These are phyloP conservation scores for Amia ocellicauda DNA, from an alignment of 2,113 vertebrate genomes.

Conservation along the genomic window DNA sequence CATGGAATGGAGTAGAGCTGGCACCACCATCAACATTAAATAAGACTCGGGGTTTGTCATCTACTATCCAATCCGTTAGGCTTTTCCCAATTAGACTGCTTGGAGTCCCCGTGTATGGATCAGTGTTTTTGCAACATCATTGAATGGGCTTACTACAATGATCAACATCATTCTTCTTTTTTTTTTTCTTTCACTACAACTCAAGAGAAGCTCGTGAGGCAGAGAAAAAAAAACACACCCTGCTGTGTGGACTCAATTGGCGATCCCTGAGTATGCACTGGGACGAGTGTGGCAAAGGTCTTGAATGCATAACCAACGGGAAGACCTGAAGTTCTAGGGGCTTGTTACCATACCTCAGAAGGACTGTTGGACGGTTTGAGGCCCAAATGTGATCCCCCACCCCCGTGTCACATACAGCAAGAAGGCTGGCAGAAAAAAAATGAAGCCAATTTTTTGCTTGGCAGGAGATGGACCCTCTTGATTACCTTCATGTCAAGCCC, in stretches of 20 bases:
- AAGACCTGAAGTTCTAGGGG: conserved; percentile 11
- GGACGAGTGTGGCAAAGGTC: conserved; percentile 1
- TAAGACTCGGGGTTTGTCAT: conserved; percentile 38
- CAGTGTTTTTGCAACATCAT: conserved; percentile 33
- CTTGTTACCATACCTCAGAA: neutral
- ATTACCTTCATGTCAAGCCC: neutral
- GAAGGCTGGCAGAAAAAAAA: neutral
- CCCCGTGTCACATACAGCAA: neutral
- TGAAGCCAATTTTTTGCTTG: neutral
- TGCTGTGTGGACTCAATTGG: conserved; percentile 11
- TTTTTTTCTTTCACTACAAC: neutral
- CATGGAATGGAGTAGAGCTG: conserved; percentile 71
- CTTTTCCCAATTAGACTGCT: conserved; percentile 34
- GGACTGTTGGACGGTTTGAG: neutral
- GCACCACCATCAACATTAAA: conserved; percentile 69
- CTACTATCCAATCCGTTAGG: conserved; percentile 38
- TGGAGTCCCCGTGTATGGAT: conserved; percentile 32
- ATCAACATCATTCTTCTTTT: conserved; percentile 2
- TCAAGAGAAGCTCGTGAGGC: conserved; percentile 5
- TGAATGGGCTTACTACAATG: neutral
- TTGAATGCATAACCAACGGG: neutral
- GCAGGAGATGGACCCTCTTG: neutral
- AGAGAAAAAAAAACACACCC: conserved; percentile 7
- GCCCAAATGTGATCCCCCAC: neutral
- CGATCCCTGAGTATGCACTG: neutral